phyloP scores from a whole-genome alignment of 2,888 invertebrate genomes.

The Drosophila monieri region DNA sequence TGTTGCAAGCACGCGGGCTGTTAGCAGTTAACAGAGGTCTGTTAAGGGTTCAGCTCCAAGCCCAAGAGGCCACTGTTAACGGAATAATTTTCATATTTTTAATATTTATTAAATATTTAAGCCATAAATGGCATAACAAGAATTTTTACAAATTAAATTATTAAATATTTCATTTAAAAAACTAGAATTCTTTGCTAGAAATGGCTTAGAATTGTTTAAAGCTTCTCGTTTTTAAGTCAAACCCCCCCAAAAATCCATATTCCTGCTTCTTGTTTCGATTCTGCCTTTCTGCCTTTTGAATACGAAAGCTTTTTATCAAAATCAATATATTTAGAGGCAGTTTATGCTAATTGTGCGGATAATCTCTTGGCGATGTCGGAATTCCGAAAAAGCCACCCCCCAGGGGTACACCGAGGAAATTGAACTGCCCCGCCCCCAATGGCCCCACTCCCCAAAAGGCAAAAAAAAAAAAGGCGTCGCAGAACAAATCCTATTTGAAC shows the following conservation, averaged over 20 bases:
- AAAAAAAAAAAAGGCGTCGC: conserved; percentile 15
- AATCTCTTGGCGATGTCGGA: conserved; percentile 50
- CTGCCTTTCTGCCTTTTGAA: neutral
- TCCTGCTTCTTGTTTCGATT: neutral
- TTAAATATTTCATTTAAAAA: no score
- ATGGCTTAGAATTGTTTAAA: no score
- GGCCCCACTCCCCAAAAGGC: neutral
- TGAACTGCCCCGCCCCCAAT: conserved; percentile 10
- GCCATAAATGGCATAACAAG: no score
- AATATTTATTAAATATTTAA: no score
- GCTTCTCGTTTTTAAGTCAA: neutral
- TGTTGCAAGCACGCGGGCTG: conserved; percentile 28
- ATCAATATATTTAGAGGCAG: conserved; percentile 21
- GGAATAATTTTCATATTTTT: no score
- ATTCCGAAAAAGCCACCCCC: conserved; percentile 6
- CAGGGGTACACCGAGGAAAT: neutral
- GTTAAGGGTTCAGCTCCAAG: conserved; percentile 1
- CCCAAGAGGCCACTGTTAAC: no score
- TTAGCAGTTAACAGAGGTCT: conserved; percentile 25
- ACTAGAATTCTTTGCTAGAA: no score
- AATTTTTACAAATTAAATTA: no score
- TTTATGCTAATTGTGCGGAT: conserved; percentile 69
- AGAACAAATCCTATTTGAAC: conserved; percentile 44
- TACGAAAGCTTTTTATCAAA: conserved; percentile 6
- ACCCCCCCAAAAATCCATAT: neutral